phyloP scores from a whole-genome alignment of 2,797 vertebrate species.

The Scyliorhinus canicula region DNA sequence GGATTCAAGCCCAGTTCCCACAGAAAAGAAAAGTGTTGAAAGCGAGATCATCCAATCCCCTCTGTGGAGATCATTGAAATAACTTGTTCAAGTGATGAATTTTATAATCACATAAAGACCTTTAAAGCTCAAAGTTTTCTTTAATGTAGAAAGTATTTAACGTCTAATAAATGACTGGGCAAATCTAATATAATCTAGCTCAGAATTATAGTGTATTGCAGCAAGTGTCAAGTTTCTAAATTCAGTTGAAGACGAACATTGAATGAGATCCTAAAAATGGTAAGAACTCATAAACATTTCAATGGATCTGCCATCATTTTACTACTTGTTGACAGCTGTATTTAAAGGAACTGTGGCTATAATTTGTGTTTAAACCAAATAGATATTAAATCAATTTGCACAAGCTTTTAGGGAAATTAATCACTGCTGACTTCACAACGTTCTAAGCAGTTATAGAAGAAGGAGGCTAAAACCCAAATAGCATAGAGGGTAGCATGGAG shows the following conservation, averaged over 20 bases:
- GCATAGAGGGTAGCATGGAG: background rate
- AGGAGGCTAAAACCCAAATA: background rate
- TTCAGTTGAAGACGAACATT: background rate
- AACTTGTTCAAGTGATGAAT: background rate
- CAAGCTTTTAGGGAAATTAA: background rate
- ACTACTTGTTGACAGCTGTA: background rate
- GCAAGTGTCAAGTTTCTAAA: slow-evolving; percentile 5
- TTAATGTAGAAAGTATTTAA: background rate
- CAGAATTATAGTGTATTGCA: background rate
- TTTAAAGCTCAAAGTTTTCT: background rate
- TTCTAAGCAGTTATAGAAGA: background rate
- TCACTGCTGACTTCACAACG: background rate
- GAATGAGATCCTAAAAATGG: background rate
- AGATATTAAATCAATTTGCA: slow-evolving; percentile 9
- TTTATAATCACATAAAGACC: background rate
- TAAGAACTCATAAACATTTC: background rate
- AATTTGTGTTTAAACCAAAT: slow-evolving; percentile 16
- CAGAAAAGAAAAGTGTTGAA: background rate
- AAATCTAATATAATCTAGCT: background rate
- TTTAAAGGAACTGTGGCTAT: background rate
- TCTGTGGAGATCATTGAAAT: background rate
- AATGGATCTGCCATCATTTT: background rate
- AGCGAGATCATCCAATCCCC: background rate
- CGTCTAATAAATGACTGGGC: background rate
- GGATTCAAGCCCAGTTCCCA: background rate